A percentile compares a stretch with the other conserved stretches of the same genome.
phyloP scores from a whole-genome alignment of 2,797 vertebrate species.

The Sylvia borin region DNA sequence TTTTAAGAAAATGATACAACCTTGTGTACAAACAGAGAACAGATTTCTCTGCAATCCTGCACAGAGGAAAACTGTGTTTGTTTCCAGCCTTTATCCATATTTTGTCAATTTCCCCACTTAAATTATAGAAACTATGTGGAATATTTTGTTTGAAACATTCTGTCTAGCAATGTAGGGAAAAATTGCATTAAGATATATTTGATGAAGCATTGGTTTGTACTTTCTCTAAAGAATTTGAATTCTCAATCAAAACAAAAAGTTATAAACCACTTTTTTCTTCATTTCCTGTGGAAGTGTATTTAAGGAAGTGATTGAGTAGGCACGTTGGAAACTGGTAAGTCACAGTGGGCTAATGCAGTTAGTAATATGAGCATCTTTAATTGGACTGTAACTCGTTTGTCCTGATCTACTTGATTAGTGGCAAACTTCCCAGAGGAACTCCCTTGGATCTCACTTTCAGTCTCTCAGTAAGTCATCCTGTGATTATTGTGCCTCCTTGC shows the following conservation, averaged over 20 bases:
- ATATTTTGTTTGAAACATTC: not conserved
- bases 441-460: not conserved
- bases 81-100: not conserved
- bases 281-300: not conserved
- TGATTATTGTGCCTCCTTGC: not conserved
- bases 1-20: not conserved
- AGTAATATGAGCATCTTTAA: not conserved
- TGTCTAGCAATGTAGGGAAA: not conserved
- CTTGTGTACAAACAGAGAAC: not conserved
- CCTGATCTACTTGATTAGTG: not conserved
- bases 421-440: not conserved
- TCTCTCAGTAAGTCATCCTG: not conserved
- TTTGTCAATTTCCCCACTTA: not conserved
- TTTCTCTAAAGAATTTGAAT: not conserved
- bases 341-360: not conserved
- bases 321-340: not conserved
- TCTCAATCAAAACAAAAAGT: not conserved
- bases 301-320: not conserved
- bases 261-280: not conserved
- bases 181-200: not conserved
- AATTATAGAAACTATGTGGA: not conserved
- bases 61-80: not conserved
- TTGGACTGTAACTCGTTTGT: not conserved
- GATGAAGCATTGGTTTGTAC: not conserved
- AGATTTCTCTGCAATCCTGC: not conserved